phyloP scores from a whole-genome alignment of 2,113 vertebrate genomes.

The Anser cygnoides region DNA sequence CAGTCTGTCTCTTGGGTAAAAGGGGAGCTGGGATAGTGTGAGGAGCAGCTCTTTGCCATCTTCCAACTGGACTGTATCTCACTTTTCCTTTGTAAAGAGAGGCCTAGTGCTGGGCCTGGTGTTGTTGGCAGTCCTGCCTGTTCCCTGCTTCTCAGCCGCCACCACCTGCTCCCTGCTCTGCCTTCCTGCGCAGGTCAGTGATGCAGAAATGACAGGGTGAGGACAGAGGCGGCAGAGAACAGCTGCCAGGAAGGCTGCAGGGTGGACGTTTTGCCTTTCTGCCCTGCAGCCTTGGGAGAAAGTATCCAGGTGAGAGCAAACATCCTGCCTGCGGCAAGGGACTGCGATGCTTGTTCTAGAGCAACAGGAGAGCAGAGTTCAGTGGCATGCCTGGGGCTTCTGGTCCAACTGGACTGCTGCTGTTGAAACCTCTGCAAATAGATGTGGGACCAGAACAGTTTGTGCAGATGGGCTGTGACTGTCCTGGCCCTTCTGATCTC shows the following conservation, averaged over 20 bases:
- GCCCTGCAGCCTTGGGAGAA: neutral
- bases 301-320: neutral
- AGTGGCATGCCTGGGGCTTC: neutral
- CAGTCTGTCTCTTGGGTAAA: neutral
- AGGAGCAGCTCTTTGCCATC: neutral
- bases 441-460: neutral
- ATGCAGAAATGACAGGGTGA: neutral
- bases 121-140: neutral
- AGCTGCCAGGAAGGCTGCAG: neutral
- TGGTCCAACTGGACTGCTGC: neutral
- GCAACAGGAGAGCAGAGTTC: neutral
- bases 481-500: neutral
- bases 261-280: neutral
- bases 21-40: accelerated
- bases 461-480: neutral
- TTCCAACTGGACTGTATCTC: neutral
- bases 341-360: neutral
- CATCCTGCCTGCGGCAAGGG: neutral
- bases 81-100: neutral
- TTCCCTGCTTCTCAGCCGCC: neutral
- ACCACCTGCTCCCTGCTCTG: neutral
- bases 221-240: neutral
- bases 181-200: neutral
- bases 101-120: neutral
- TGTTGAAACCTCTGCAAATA: neutral